Evolutionary conservation across 2,888 invertebrate genomes (phyloP), one percentile per base, ranked within the genome.

Genomic region (Clepsis dumicolana): DNA sequence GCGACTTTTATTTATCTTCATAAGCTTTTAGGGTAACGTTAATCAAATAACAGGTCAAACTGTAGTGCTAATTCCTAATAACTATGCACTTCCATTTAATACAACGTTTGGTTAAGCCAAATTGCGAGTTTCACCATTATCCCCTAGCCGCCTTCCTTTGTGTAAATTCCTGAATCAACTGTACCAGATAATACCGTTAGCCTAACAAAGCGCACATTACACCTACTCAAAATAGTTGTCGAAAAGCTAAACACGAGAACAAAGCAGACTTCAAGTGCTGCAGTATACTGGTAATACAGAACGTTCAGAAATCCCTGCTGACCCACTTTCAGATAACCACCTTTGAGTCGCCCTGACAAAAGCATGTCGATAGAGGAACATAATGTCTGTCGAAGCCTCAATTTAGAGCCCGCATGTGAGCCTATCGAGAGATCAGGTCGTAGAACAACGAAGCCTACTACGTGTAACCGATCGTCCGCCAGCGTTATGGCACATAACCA

Each of bases 291-390:
- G 74, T 77, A 80, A 83, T 84, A 82, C 79, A 83, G 77, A 77
- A 79, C 77, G 80, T 81, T 83, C 85, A 80, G 82, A 87, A 87
- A 87, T 89, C 86, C 82, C 77, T 71, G 80, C 78, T 90, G 91
- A 89, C 91, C 92, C 85, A 91, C 82, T 90, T 92, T 86, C 79
- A 78, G 80, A 79, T 82, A 88, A 86, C 84, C 86, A 88, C 89
- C 88, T 90, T 89, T 89, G 87, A 89, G 89, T 88, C 74, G 82
- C 79, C 73, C 81, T 84, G 86, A 90, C 89, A 91, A 91, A 90
- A 89, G 89, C 89, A 86, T 83, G 86, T 90, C 87, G 82, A 84
- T 85, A 85, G 87, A 84, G 84, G 88, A 87, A 87, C 90, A 88
- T 88, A 86, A 90, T 89, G 86, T 87, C 83, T 80, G 79, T 80